Conservation (phyloP, 2,888 invertebrate genomes). For the Torymus texanus region DNA sequence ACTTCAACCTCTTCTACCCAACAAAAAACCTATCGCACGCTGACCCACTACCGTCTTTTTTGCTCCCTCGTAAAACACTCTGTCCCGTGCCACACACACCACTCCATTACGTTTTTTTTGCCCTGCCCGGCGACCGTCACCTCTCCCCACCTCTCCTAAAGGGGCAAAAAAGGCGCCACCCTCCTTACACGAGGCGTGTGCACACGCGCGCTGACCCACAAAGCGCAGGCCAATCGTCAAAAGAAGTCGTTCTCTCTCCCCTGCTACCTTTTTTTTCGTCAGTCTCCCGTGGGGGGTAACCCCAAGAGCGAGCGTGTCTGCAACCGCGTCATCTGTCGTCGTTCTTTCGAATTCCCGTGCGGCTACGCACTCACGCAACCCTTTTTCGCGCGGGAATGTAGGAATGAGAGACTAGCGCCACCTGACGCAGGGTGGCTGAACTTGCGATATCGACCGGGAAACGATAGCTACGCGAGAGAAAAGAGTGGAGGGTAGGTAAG, state of each 20-base stretch:
- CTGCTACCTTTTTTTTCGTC: neutral
- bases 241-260: neutral
- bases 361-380: slow-evolving; percentile 31
- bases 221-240: slow-evolving; percentile 4
- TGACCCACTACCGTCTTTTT: no score
- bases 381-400: slow-evolving; percentile 47
- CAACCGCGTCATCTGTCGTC: slow-evolving; percentile 59
- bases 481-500: slow-evolving; percentile 39
- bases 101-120: no score
- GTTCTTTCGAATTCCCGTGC: slow-evolving; percentile 58
- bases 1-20: no score
- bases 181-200: neutral
- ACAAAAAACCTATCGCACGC: no score
- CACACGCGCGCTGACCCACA: slow-evolving; percentile 31
- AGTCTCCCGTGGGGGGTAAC: no score
- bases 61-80: no score
- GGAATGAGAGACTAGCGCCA: slow-evolving; percentile 61
- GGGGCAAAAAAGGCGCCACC: neutral
- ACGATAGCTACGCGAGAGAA: neutral
- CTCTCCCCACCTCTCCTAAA: no score
- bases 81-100: no score
- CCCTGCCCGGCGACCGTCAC: no score
- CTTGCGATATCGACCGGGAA: slow-evolving; percentile 48
- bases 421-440: slow-evolving; percentile 59
- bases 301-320: neutral